Evolutionary conservation across 2,113 vertebrate genomes (phyloP), one percentile per base, ranked within the genome.

Genomic region (Xyrauchen texanus): DNA sequence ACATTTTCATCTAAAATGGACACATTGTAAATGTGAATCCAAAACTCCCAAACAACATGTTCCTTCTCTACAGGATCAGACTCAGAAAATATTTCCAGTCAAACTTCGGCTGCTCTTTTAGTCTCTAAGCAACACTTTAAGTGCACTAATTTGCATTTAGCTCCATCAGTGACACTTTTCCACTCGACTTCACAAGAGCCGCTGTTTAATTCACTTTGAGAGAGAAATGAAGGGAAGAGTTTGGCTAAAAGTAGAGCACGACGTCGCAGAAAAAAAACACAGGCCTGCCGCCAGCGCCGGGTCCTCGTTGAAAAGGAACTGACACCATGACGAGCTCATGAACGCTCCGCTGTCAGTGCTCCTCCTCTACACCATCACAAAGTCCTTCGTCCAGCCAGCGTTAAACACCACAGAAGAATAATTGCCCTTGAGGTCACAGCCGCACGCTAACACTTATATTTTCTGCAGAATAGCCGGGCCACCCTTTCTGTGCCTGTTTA

Each of bases 311-410:
- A 78, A 84, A 74, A 79, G 57, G 47, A 79, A 72, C 65, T 79
- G 75, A 78, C 74, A 81, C 78, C 73, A 63, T 83, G 78, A 77
- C 60, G 46, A 80, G 78, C 60, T 68, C 61, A 55, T 61, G 80
- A 34, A 34, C 21, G 21, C 21, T 34, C 21, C 21, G 21, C 21
- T 34, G 55, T 77, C 21, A 12, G 46, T 68, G 76, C 49, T 68
- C 77, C 63, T 65, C 68, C 75, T 81, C 77, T 78, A 55, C 58
- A n/a, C 77, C 61, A 74, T 78, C 78, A 81, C 46, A 77, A 72
- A 61, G 75, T 75, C 16, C 71, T 60, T 13, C 12, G 67, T 46
- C 64, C 58, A 49, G 75, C 71, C 63, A 73, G 62, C 64, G 76
- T 80, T 83, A 76, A 75, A 83, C 49, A 63, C 49, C 78, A 77